Evolutionary conservation across 2,888 invertebrate genomes (phyloP), one percentile per base, ranked within the genome.

Genomic region (Lasioglossum morio): DNA sequence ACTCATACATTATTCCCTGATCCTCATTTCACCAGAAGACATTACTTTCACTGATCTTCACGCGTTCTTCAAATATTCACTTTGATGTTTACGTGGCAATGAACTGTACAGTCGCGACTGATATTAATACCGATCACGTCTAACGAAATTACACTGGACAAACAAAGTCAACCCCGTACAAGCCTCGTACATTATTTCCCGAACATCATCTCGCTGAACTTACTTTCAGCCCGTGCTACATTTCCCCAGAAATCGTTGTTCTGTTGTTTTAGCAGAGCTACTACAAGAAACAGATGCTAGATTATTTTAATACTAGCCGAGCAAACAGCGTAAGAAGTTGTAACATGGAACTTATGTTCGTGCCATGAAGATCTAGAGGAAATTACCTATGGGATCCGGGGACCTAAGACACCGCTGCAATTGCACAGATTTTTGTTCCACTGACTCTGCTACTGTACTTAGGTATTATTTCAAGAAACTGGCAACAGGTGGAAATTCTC

Each of bases 321-420:
- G 63, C 30, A 30, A 63, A 63, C 30, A 63, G 63, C 63, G 30
- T 63, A 30, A 63, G 30, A 63, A 63, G 30, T 63, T 30, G 16
- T 63, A 63, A 30, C 63, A 69, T 34, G 34, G 63, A 63, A 53
- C 27, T 43, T 57, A 34, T 8, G 48, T 53, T n/a, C 40, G 43
- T 40, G 78, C 23, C 30, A 12, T 12, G 63, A 63, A 63, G 63
- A 63, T 63, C 30, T 7, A 16, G 30, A 30, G 63, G 30, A 63
- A 63, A 63, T 63, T 63, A 63, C 30, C 63, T 63, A 63, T 63
- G 63, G 63, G 63, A 63, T 27, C 63, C 63, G 16, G 27, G 30
- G 63, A 63, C 30, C 30, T 63, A 63, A 30, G n/a, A 53, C 53
- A 53, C 53, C 53, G 53, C 0, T 63, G 30, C 30, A 16, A 63